phyloP scores from a whole-genome alignment of 2,113 vertebrate species.

The Prionailurus viverrinus region DNA sequence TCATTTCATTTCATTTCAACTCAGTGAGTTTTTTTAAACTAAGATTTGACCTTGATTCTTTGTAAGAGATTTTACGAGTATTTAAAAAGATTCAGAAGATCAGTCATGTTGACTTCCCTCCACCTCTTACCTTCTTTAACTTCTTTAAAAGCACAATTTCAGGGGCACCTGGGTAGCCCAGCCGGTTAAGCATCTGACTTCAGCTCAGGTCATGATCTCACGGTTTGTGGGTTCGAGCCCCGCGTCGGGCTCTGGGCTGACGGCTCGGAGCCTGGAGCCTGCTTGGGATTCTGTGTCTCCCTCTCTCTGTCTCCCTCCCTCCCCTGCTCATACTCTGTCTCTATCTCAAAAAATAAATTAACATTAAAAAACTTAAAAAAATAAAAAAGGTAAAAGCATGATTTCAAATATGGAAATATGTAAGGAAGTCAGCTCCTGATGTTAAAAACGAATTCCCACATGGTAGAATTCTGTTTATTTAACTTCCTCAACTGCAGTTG shows the following conservation, averaged over 20 bases:
- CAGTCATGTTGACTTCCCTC: background rate
- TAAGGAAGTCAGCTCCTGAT: constrained; percentile 19
- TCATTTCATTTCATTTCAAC: too few species aligned
- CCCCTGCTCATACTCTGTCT: too few species aligned
- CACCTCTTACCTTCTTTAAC: background rate
- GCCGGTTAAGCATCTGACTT: too few species aligned
- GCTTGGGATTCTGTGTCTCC: too few species aligned
- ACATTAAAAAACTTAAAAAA: too few species aligned
- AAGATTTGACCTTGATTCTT: constrained; percentile 28
- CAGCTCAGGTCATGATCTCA: too few species aligned
- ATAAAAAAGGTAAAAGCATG: background rate
- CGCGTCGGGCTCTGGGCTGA: too few species aligned
- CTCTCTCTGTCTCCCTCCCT: too few species aligned
- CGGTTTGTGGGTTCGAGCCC: too few species aligned
- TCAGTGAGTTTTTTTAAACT: background rate
- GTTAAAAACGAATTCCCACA: constrained; percentile 33
- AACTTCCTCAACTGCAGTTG: background rate
- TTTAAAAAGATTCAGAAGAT: background rate
- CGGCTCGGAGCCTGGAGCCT: too few species aligned
- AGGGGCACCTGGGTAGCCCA: too few species aligned
- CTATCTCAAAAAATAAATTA: too few species aligned
- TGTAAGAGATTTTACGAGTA: background rate
- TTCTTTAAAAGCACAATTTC: constrained; percentile 31
- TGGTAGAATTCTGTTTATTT: constrained; percentile 52
- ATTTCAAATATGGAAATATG: constrained; percentile 16